Evolutionary conservation across 2,797 vertebrate species (phyloP).

Genomic region (Spheniscus humboldti): DNA sequence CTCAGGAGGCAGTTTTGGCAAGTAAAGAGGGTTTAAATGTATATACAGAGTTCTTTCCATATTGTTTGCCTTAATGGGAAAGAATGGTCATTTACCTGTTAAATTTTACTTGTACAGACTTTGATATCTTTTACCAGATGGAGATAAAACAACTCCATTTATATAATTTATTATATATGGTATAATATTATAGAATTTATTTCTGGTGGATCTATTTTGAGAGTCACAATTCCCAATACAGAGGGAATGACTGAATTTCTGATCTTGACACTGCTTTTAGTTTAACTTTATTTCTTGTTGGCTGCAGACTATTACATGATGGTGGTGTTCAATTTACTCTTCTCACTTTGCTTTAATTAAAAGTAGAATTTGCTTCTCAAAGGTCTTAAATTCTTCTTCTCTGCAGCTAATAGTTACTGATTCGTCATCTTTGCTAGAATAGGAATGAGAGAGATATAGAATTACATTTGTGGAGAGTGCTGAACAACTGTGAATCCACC

Average conservation of each 20-base stretch:
- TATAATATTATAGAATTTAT: neutral
- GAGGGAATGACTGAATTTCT: neutral
- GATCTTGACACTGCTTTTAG: neutral
- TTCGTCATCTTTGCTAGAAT: neutral
- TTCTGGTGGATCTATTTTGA: neutral
- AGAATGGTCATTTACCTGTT: neutral
- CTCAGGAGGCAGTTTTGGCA: neutral
- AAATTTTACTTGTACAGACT: neutral
- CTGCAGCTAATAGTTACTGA: neutral
- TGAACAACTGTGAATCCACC: neutral
- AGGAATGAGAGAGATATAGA: neutral
- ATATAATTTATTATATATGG: neutral
- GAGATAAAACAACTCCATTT: neutral
- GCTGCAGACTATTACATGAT: neutral
- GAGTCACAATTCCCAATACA: neutral
- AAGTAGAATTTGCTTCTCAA: neutral
- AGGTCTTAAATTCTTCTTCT: neutral
- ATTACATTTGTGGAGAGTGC: neutral
- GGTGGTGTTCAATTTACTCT: neutral
- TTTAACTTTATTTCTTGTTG: neutral
- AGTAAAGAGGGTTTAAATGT: neutral
- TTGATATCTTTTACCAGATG: neutral
- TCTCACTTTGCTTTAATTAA: neutral
- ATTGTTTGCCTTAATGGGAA: neutral
- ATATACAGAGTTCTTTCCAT: neutral